Percentiles rank a stretch among this genome's conserved stretches.
These are phyloP conservation scores for Apeira syringaria DNA, from an alignment of 2,888 invertebrate genomes.

Conservation along the genomic window DNA sequence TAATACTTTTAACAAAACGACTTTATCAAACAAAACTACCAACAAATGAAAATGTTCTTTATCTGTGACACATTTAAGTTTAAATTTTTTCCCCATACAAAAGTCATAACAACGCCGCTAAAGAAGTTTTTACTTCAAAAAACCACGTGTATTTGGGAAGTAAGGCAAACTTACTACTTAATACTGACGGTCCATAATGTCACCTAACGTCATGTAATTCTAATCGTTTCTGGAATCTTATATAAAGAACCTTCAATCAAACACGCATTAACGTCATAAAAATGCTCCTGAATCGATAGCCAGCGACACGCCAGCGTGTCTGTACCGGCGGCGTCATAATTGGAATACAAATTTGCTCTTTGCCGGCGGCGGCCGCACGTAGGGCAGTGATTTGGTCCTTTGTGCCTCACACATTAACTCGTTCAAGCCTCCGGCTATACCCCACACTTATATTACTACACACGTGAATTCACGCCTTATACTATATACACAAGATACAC, in stretches of 20 bases:
- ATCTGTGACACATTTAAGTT: too few relatives aligned
- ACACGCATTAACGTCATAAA: slow-evolving; percentile 14
- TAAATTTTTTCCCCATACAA: too few relatives aligned
- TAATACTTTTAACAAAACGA: too few relatives aligned
- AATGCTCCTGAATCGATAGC: slow-evolving; percentile 39
- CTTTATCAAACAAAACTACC: too few relatives aligned
- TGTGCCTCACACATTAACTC: slow-evolving; percentile 82
- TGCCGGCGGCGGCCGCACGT: slow-evolving; percentile 66
- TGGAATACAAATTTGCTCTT: slow-evolving; percentile 82
- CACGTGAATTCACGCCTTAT: slow-evolving; percentile 49
- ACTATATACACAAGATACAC: slow-evolving; percentile 27
- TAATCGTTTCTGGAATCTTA: not conserved
- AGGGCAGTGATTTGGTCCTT: slow-evolving; percentile 82
- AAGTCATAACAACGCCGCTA: too few relatives aligned
- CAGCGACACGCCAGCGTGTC: slow-evolving; percentile 39
- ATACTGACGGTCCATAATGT: too few relatives aligned
- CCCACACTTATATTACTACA: slow-evolving; percentile 43
- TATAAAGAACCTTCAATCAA: not conserved
- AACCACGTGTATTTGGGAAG: too few relatives aligned
- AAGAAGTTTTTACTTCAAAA: too few relatives aligned
- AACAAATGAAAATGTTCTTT: too few relatives aligned
- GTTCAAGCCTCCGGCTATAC: slow-evolving; percentile 70
- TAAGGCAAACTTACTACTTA: too few relatives aligned
- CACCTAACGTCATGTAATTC: too few relatives aligned
- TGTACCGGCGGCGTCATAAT: slow-evolving; percentile 71